Evolutionary conservation across 2,888 invertebrate genomes (phyloP).

Genomic region (Timema podura): DNA sequence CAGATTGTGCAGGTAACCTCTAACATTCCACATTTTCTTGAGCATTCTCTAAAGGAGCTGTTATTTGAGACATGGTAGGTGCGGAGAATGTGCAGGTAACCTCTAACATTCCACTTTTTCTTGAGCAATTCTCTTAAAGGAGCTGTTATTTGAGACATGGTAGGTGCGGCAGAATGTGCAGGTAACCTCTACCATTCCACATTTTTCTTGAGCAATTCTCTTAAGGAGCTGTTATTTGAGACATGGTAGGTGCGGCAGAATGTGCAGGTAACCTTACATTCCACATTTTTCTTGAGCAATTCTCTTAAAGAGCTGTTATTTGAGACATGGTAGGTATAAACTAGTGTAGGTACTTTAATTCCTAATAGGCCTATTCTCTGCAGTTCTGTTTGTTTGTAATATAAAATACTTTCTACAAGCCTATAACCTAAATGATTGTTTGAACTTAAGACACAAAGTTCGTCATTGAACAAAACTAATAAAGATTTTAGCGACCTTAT

Average conservation of each 20-base stretch:
- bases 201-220: neutral
- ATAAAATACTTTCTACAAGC: too few species aligned
- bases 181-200: neutral
- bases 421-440: too few species aligned
- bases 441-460: too few species aligned
- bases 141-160: neutral
- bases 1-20: neutral
- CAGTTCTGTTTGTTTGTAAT: neutral
- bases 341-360: neutral
- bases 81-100: neutral
- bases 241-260: neutral
- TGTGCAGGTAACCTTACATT: neutral
- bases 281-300: neutral
- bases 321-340: constrained; percentile 2
- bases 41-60: neutral
- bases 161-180: neutral
- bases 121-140: neutral
- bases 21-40: neutral
- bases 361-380: neutral
- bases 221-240: neutral
- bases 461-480: too few species aligned
- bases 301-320: neutral
- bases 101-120: neutral
- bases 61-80: neutral
- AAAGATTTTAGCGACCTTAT: too few species aligned